Base-by-base conservation (phyloP, 2,888 invertebrate species). In the Tachina fera region DNA sequence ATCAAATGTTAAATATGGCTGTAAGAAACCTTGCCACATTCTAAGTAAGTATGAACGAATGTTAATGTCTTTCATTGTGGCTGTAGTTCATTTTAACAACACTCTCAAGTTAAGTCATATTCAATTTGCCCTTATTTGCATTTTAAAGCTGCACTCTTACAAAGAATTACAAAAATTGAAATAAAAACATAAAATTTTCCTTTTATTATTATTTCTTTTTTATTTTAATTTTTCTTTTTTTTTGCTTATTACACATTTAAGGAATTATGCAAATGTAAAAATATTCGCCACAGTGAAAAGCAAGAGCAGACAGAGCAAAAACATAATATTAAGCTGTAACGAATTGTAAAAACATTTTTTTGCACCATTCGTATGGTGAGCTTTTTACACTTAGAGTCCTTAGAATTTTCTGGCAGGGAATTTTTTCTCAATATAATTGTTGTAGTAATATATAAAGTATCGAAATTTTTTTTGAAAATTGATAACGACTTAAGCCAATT, bases 101-200 rank as follows among this genome's bases (percentile, higher is more conserved):
- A 71, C 76, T 61, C 70, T 68, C 75, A 86, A 83, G 79, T 82
- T 83, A 86, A 87, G 77, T 84, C 86, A 87, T 88, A 89, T 90
- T 90, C 89, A 90, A 90, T 90, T 89, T 90, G 90, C 89, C 87
- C 88, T 88, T 88, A 91, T 90, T 91, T 89, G 89, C 90, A 91
- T 89, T 83, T 72, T 83, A 83, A 86, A 86, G 72, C 76, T 86
- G 82, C 83, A 80, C 65, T 83, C 51, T 68, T 68, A 68, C 67
- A 75, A 45, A 53, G 19, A 81, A 51, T 68, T 51, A 63, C 31
- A 61, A 75, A 60, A 76, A 63, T 43, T 56, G 16, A 58, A 76
- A 83, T 60, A 83, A 77, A 72, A 83, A 67, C 39, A 60, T 60
- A 41, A 56, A 47, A 13, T 45, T 51, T 41, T 61, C 16, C 22